A percentile compares a stretch with the other conserved stretches of the same genome.
Evolutionary conservation across 92 coral and sea anemone genomes (phyloP).

Genomic region (Heliopora coerulea): DNA sequence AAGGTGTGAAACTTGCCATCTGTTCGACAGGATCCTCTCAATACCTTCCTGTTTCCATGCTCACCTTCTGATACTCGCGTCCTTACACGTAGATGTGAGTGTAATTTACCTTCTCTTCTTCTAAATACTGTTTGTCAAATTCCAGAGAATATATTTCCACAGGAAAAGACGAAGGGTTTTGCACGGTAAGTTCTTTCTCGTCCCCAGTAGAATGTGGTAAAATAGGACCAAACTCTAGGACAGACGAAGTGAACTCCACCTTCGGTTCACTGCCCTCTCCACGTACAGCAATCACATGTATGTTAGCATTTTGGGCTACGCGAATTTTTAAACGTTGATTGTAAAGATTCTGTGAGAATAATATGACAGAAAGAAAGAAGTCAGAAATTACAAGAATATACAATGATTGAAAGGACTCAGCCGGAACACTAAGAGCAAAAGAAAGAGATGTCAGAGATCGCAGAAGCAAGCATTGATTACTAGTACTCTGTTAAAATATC

Average conservation of each 20-base stretch:
- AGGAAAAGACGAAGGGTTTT: constrained; percentile 86
- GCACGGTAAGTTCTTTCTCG: constrained; percentile 78
- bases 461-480: too few species aligned
- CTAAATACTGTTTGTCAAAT: constrained; percentile 94
- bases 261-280: constrained; percentile 97
- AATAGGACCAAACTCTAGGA: constrained; percentile 95
- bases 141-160: constrained; percentile 92
- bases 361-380: not conserved
- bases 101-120: constrained; percentile 83
- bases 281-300: constrained; percentile 72
- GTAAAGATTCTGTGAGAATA: constrained; percentile 58
- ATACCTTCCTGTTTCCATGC: too few species aligned
- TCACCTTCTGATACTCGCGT: too few species aligned
- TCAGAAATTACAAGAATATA: not conserved
- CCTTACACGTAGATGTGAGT: too few species aligned
- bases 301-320: constrained; percentile 85
- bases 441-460: too few species aligned
- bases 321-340: constrained; percentile 79
- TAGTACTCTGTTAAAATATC: not conserved
- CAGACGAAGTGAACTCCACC: constrained; percentile 85
- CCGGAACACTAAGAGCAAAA: too few species aligned
- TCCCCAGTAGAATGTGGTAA: constrained; percentile 94
- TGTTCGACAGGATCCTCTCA: too few species aligned
- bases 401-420: not conserved
- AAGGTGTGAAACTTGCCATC: too few species aligned